Percentiles rank a stretch among this genome's conserved stretches.
These are phyloP conservation scores for Sebastes minor DNA, from an alignment of 2,797 vertebrate species.

Conservation along the genomic window DNA sequence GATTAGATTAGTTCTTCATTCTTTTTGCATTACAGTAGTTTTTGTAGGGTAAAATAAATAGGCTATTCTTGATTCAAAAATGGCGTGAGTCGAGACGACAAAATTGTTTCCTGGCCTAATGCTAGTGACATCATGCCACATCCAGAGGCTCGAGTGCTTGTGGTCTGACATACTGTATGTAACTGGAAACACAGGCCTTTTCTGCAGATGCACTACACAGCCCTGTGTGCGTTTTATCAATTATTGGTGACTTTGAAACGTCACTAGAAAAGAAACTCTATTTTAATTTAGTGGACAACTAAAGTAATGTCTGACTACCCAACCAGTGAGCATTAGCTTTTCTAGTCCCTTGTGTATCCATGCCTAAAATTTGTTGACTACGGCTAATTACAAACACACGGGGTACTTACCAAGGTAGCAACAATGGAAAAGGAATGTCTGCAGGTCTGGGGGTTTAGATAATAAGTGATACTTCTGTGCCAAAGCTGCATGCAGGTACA, in stretches of 20 bases:
- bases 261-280: conserved; percentile 39
- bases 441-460: conserved; percentile 36
- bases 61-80: conserved; percentile 24
- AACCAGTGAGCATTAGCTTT: conserved; percentile 18
- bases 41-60: conserved; percentile 45
- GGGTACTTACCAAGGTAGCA: conserved; percentile 31
- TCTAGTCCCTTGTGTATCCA: conserved; percentile 4
- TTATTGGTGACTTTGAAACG: conserved; percentile 41
- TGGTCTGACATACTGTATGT: conserved; percentile 48
- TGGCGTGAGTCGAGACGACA: conserved; percentile 15
- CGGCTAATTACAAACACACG: conserved; percentile 58
- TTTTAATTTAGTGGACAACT: conserved; percentile 38
- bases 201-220: conserved; percentile 15
- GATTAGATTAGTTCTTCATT: conserved; percentile 4
- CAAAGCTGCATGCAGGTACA: conserved; percentile 48
- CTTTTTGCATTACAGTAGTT: conserved; percentile 19
- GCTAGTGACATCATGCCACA: conserved; percentile 74
- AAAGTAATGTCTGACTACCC: conserved; percentile 46
- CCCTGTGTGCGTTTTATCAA: conserved; percentile 59
- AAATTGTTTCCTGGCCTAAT: conserved; percentile 58
- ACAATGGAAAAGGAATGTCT: conserved; percentile 50
- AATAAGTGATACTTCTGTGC: conserved; percentile 10
- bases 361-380: conserved; percentile 22
- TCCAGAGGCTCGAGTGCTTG: conserved; percentile 53
- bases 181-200: conserved; percentile 49